Conservation (phyloP, 2,797 vertebrate genomes). For the Mus spretus region DNA sequence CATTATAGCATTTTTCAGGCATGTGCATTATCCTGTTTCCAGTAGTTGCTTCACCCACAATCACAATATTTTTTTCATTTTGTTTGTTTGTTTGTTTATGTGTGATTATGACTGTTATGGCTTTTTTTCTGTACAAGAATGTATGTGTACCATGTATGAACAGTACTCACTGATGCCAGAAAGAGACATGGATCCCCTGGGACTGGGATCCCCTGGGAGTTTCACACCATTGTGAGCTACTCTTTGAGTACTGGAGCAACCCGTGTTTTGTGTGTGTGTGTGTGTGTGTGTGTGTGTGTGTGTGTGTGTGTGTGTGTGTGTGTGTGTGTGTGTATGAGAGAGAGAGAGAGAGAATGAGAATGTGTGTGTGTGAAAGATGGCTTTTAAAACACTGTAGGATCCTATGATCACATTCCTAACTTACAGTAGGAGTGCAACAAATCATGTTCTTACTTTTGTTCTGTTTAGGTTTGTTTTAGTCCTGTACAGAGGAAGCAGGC, state of each 20-base stretch:
- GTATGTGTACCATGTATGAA: background rate
- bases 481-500: background rate
- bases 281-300: background rate
- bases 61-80: background rate
- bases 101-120: background rate
- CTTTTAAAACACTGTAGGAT: background rate
- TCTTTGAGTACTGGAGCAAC: background rate
- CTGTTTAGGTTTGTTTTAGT: slow-evolving; percentile 35
- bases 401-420: background rate
- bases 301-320: background rate
- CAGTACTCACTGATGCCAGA: background rate
- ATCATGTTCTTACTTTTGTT: background rate
- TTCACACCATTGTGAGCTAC: background rate
- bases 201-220: too few species aligned
- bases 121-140: background rate
- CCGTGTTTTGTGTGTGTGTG: background rate
- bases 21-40: background rate
- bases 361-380: background rate
- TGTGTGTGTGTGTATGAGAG: background rate
- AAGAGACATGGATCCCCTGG: background rate
- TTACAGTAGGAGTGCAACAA: background rate
- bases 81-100: background rate
- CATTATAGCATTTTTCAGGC: background rate
- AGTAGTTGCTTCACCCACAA: background rate
- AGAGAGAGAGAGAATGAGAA: too few species aligned